Base-by-base conservation (phyloP, 2,113 vertebrate genomes). In the Rhinogobius similis region DNA sequence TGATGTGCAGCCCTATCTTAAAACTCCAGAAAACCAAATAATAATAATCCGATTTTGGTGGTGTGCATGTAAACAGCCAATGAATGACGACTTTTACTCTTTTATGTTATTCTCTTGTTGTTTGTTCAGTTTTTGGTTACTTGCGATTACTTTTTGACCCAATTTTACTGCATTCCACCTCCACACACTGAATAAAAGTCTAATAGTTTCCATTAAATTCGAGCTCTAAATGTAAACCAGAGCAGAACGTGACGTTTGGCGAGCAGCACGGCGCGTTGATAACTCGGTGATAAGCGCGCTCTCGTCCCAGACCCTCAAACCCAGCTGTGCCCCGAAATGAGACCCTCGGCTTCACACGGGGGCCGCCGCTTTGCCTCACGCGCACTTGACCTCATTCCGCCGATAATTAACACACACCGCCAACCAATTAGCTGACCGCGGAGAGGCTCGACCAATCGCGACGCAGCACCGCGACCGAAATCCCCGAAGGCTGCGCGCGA, bases 391-490 rank as follows among this genome's bases (percentile, higher is more conserved):
- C 90, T 78, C 69, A 74, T 85, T 92, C 77, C 82, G 3, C 65
- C 81, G 79, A 85, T 89, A 91, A 91, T 90, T 90, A 89, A 87
- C 82, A 78, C 73, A 65, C 84, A 79, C 88, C 82, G 87, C 82
- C 82, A 85, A 82, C 84, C 88, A 90, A 90, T 91, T 91, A 90
- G 90, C 91, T 91, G 91, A 90, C 92, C 90, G 91, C 78, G 70
- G 55, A 86, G 75, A 79, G 43, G 65, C 85, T 84, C 86, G 78
- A 79, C 61, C 91, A 92, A 94, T 93, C 90, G 90, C 78, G 78
- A 83, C 67, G 79, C 74, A 77, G 82, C 78, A 88, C 79, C 78
- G 84, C 82, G 76, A 81, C 79, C 82, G 82, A 80, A 88, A 77
- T 62, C 87, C 83, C 89, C 83, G 77, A 78, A 85, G 90, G 91